Evolutionary conservation across 2,888 invertebrate species (phyloP).

Genomic region (Capitulum mitella): DNA sequence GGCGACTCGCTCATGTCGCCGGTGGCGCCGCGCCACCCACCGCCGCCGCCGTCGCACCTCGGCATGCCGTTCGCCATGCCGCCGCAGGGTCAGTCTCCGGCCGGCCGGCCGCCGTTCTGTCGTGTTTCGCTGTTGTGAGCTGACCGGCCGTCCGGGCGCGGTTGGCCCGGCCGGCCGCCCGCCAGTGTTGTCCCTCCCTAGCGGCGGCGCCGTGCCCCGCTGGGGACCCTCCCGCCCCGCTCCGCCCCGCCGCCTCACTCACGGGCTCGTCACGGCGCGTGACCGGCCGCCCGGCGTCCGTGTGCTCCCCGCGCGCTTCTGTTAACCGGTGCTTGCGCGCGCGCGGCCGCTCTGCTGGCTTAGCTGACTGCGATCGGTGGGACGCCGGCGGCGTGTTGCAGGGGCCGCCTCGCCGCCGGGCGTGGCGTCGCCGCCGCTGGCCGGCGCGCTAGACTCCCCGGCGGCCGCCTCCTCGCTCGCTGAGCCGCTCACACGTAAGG

Average conservation of each 20-base stretch:
- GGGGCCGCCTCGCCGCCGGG: background rate
- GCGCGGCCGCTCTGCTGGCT: too few relatives aligned
- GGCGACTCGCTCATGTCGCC: constrained; percentile 42
- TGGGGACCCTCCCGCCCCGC: too few relatives aligned
- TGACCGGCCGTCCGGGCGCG: background rate
- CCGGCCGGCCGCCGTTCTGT: background rate
- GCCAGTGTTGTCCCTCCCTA: background rate
- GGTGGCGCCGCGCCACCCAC: constrained; percentile 37
- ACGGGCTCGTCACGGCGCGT: too few relatives aligned
- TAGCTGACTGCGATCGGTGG: background rate
- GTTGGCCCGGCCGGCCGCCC: background rate
- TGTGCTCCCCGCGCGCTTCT: background rate
- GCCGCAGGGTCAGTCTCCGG: constrained; percentile 23
- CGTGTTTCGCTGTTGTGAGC: background rate
- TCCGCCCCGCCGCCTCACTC: too few relatives aligned
- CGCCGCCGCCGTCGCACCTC: constrained; percentile 28
- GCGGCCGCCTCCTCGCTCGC: background rate
- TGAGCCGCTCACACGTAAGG: constrained; percentile 6
- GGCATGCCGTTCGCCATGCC: constrained; percentile 7
- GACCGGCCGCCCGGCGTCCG: too few relatives aligned
- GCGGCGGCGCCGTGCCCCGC: background rate
- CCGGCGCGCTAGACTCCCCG: background rate
- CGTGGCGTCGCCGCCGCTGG: background rate
- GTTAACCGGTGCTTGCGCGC: background rate
- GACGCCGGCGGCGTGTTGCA: background rate